Evolutionary conservation across 2,888 invertebrate species (phyloP).

Genomic region (Liodrosophila aerea): DNA sequence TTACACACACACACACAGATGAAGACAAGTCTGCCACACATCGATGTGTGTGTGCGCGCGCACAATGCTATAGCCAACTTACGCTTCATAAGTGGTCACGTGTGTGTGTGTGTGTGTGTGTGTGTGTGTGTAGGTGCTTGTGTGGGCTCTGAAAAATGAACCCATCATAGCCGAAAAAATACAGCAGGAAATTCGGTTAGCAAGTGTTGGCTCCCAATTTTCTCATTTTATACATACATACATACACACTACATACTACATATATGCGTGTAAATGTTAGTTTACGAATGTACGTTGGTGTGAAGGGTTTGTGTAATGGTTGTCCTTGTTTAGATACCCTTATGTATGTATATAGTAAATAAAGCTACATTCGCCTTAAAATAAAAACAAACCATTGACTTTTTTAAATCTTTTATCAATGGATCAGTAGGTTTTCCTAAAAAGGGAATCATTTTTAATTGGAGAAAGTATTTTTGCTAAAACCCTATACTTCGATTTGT

Average conservation of each 20-base stretch:
- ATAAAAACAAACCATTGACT: too few species aligned
- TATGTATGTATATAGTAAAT: too few species aligned
- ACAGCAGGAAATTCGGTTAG: constrained; percentile 78
- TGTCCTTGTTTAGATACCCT: too few species aligned
- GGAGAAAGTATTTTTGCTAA: too few species aligned
- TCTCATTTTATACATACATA: constrained; percentile 1
- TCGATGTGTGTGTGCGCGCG: constrained; percentile 38
- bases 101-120: constrained; percentile 15
- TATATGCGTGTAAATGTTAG: constrained; percentile 13
- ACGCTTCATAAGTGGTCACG: constrained; percentile 71
- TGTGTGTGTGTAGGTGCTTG: constrained; percentile 28
- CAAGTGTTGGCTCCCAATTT: constrained; percentile 74
- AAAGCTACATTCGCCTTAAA: too few species aligned
- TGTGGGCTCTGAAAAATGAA: constrained; percentile 69
- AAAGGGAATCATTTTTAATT: too few species aligned
- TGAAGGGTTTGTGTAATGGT: too few species aligned
- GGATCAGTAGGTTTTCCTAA: too few species aligned
- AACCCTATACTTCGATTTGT: too few species aligned
- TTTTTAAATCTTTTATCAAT: too few species aligned
- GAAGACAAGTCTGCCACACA: constrained; percentile 1
- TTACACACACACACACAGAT: constrained; percentile 46
- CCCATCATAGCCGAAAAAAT: constrained; percentile 77
- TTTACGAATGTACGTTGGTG: constrained; percentile 48
- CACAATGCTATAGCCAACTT: constrained; percentile 51
- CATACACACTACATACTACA: too few species aligned